Conservation (phyloP, 1,140 invertebrate genomes). For the Centruroides vittatus region DNA sequence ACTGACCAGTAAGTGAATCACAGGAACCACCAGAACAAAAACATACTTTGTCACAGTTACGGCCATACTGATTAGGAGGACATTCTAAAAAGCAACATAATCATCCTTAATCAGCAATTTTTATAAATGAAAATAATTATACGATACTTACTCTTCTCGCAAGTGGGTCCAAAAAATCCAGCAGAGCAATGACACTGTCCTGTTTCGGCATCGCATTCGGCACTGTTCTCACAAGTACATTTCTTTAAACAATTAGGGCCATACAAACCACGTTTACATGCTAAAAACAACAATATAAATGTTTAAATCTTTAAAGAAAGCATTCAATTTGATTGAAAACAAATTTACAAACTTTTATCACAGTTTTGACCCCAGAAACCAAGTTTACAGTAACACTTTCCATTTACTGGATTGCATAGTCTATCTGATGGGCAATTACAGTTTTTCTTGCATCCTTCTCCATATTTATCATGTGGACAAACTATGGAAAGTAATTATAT, state of each 20-base stretch:
- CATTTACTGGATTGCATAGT: slow-evolving; percentile 49
- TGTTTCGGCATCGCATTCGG: slow-evolving; percentile 21
- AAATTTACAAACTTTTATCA: neutral
- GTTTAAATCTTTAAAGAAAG: neutral
- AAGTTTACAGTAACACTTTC: slow-evolving; percentile 56
- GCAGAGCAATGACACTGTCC: slow-evolving; percentile 26
- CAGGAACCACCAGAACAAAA: neutral
- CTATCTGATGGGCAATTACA: slow-evolving; percentile 15
- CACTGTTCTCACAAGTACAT: slow-evolving; percentile 25
- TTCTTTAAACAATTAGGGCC: slow-evolving; percentile 46
- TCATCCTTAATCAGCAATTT: neutral
- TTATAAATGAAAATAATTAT: neutral
- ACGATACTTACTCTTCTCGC: slow-evolving; percentile 27
- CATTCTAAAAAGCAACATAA: neutral
- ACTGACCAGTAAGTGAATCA: neutral
- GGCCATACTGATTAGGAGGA: no score
- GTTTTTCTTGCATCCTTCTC: slow-evolving; percentile 10
- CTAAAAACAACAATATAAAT: slow-evolving; percentile 1
- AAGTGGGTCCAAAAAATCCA: slow-evolving; percentile 25
- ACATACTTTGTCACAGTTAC: neutral
- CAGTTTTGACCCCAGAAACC: slow-evolving; percentile 10
- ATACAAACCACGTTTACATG: slow-evolving; percentile 56
- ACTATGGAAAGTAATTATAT: neutral
- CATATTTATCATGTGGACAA: slow-evolving; percentile 17
- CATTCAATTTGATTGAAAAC: neutral